Conservation (phyloP, 2,888 invertebrate species). For the Ophraella communa region DNA sequence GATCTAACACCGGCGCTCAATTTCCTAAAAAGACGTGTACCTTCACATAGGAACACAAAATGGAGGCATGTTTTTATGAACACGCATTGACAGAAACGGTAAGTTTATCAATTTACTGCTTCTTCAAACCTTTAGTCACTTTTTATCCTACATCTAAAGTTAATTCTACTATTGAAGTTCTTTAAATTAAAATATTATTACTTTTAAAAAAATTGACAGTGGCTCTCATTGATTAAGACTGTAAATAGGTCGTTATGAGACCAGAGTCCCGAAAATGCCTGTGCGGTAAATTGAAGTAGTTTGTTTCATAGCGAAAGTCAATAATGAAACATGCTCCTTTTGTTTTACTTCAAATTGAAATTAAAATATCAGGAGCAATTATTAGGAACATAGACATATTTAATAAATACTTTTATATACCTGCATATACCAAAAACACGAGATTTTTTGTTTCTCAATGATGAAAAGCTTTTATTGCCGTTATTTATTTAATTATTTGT, state of each 20-base stretch:
- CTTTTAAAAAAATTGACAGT: background rate
- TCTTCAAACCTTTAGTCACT: background rate
- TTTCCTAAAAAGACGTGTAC: conserved; percentile 36
- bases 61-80: conserved; percentile 54
- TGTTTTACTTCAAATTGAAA: too few relatives aligned
- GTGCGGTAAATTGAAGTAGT: conserved; percentile 5
- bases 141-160: too few relatives aligned
- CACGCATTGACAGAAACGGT: conserved; percentile 58
- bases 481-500: too few relatives aligned
- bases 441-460: too few relatives aligned
- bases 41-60: conserved; percentile 48
- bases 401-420: too few relatives aligned
- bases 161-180: too few relatives aligned
- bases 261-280: conserved; percentile 5
- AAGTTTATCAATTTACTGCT: conserved; percentile 40
- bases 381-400: too few relatives aligned
- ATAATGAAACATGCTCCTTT: too few relatives aligned
- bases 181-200: background rate
- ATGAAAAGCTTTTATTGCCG: too few relatives aligned
- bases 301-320: background rate
- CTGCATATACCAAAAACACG: too few relatives aligned
- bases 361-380: too few relatives aligned
- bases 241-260: conserved; percentile 27
- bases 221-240: conserved; percentile 23
- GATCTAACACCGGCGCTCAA: conserved; percentile 27